phyloP scores from a whole-genome alignment of 2,797 vertebrate species.

The Toxotes lorentzi region DNA sequence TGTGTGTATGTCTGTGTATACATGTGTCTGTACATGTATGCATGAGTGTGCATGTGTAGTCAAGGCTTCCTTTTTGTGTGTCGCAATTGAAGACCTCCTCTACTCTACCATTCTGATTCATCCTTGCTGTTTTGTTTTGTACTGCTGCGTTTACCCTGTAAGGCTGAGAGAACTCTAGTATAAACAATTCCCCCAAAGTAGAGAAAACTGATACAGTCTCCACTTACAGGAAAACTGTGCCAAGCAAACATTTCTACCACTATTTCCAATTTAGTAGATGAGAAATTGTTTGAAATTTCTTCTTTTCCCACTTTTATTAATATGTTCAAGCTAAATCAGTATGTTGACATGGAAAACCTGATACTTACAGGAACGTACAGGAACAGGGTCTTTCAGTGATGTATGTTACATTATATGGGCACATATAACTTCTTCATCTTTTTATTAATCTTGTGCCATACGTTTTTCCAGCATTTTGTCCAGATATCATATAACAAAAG shows the following conservation, averaged over 20 bases:
- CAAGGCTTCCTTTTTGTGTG: constrained; percentile 41
- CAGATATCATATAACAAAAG: background rate
- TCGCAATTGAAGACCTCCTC: constrained; percentile 19
- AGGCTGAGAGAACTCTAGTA: background rate
- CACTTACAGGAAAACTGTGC: background rate
- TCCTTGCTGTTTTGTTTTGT: constrained; percentile 26
- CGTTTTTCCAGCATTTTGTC: background rate
- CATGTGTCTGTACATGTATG: constrained; percentile 35
- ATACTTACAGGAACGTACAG: background rate
- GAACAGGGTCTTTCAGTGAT: background rate
- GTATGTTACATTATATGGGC: background rate
- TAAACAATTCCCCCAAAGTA: background rate
- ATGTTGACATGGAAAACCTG: background rate
- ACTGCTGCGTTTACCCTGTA: constrained; percentile 15
- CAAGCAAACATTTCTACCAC: background rate
- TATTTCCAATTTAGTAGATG: constrained; percentile 10
- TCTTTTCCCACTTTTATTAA: background rate
- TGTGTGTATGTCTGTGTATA: constrained; percentile 39
- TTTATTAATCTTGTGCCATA: too few relatives aligned
- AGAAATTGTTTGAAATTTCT: background rate
- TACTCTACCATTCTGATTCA: constrained; percentile 27
- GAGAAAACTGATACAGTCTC: background rate
- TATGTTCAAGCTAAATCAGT: background rate
- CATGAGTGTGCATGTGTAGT: constrained; percentile 16
- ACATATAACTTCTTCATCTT: too few relatives aligned